A percentile compares a stretch with the other conserved stretches of the same genome.
These are phyloP conservation scores for Pogonomyrmex barbatus DNA, from an alignment of 1,140 invertebrate genomes.

Conservation along the genomic window DNA sequence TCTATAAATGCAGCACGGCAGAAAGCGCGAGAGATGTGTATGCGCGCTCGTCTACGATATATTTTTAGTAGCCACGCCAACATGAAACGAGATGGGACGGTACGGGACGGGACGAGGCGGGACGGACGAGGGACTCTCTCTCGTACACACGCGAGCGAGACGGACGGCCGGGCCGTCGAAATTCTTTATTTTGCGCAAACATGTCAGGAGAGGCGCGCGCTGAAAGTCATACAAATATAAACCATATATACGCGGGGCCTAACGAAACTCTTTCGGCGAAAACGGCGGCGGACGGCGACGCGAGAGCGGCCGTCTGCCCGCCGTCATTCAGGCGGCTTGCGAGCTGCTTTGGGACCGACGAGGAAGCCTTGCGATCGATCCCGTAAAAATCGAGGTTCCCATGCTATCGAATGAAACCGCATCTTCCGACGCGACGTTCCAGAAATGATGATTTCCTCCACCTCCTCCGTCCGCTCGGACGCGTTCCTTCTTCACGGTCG, in stretches of 20 bases:
- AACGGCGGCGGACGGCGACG: constrained; percentile 4
- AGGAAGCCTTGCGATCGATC: constrained; percentile 28
- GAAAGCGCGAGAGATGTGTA: constrained; percentile 11
- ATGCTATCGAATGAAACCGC: constrained; percentile 44
- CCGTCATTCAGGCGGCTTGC: constrained; percentile 26
- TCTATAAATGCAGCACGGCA: constrained; percentile 46
- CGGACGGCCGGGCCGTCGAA: constrained; percentile 9
- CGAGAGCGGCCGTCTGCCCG: constrained; percentile 11
- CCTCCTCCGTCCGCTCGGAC: not conserved
- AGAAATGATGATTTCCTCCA: constrained; percentile 25
- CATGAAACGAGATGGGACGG: not conserved
- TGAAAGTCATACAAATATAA: constrained; percentile 64
- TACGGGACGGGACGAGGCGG: not conserved
- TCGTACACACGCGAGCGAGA: constrained; percentile 1
- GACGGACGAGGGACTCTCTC: not conserved
- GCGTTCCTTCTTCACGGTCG: constrained; percentile 21
- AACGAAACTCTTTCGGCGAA: constrained; percentile 60
- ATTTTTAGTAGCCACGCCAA: constrained; percentile 58
- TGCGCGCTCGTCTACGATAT: constrained; percentile 49
- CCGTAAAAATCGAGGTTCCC: constrained; percentile 26
- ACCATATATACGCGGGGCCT: constrained; percentile 55
- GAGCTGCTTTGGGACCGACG: not conserved
- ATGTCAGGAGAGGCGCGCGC: constrained; percentile 47
- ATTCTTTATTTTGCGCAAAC: constrained; percentile 64
- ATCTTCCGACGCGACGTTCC: constrained; percentile 7